These are phyloP conservation scores for Spilogale gracilis DNA, from an alignment of 2,113 vertebrate genomes.

Conservation along the genomic window DNA sequence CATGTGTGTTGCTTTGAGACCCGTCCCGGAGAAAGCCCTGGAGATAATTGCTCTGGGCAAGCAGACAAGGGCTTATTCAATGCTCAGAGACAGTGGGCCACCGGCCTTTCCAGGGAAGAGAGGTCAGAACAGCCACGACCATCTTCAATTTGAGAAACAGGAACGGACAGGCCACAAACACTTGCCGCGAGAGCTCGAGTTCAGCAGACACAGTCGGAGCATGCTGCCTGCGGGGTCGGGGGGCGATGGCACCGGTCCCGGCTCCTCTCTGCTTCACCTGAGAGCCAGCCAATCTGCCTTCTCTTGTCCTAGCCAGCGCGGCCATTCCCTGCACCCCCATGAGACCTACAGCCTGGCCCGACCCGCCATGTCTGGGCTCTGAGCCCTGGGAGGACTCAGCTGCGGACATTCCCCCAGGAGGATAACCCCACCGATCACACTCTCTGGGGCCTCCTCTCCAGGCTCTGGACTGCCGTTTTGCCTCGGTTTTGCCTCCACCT, in stretches of 20 bases:
- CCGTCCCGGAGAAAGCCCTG: not conserved
- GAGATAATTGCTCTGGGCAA: not conserved
- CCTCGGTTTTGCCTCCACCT: not conserved
- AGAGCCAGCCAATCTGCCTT: not conserved
- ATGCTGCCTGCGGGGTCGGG: not conserved
- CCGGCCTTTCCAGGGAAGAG: not conserved
- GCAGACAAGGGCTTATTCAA: not conserved
- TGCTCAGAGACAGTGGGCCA: not conserved
- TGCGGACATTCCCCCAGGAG: not conserved
- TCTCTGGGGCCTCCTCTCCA: not conserved
- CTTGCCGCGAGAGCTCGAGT: fast-evolving
- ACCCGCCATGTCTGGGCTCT: not conserved
- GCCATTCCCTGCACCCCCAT: not conserved
- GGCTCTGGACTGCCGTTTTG: not conserved
- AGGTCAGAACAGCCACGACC: not conserved
- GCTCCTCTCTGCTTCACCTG: not conserved
- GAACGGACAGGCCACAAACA: not conserved
- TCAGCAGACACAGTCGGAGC: fast-evolving
- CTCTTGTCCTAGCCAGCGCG: not conserved
- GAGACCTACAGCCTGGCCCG: not conserved
- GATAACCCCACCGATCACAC: not conserved
- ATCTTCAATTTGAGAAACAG: not conserved
- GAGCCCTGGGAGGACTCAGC: not conserved
- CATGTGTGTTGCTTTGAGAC: not conserved
- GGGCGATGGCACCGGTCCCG: not conserved